These are phyloP conservation scores for Aporophyla lueneburgensis DNA, from an alignment of 2,888 invertebrate species.

Conservation along the genomic window DNA sequence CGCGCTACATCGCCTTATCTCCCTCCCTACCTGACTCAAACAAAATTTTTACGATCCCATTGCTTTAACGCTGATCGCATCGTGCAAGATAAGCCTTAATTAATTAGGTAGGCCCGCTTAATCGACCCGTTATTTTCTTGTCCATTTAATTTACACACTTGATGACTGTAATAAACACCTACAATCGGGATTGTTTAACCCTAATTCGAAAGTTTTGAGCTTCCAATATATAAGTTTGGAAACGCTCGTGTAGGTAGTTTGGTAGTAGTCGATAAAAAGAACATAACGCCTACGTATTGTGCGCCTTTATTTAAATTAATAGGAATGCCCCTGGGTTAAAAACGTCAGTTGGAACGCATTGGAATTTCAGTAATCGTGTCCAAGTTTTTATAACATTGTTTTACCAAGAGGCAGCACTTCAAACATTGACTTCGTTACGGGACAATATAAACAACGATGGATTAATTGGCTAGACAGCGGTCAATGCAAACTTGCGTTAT, in stretches of 20 bases:
- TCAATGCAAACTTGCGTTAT: conserved; percentile 65
- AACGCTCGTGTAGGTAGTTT: conserved; percentile 52
- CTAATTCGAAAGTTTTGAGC: conserved; percentile 77
- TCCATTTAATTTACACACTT: conserved; percentile 83
- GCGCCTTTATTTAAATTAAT: conserved; percentile 56
- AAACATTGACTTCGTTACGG: conserved; percentile 58
- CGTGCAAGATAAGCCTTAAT: conserved; percentile 81
- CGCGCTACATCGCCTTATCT: conserved; percentile 70
- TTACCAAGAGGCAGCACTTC: conserved; percentile 22
- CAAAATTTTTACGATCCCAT: conserved; percentile 82
- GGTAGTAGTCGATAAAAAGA: conserved; percentile 58
- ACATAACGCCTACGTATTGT: conserved; percentile 53
- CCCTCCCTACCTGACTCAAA: conserved; percentile 77
- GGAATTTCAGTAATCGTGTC: conserved; percentile 16
- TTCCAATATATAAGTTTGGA: conserved; percentile 59
- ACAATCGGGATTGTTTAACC: conserved; percentile 78
- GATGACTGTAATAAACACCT: conserved; percentile 82
- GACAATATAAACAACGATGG: conserved; percentile 68
- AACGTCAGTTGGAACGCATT: conserved; percentile 24
- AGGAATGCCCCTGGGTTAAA: conserved; percentile 28
- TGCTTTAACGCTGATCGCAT: conserved; percentile 79
- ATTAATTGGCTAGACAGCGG: conserved; percentile 74
- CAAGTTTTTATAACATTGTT: conserved; percentile 24
- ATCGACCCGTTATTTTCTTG: conserved; percentile 82
- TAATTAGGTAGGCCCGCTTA: conserved; percentile 82